Conservation (phyloP, 2,113 vertebrate species). For the Artemisiospiza belli region DNA sequence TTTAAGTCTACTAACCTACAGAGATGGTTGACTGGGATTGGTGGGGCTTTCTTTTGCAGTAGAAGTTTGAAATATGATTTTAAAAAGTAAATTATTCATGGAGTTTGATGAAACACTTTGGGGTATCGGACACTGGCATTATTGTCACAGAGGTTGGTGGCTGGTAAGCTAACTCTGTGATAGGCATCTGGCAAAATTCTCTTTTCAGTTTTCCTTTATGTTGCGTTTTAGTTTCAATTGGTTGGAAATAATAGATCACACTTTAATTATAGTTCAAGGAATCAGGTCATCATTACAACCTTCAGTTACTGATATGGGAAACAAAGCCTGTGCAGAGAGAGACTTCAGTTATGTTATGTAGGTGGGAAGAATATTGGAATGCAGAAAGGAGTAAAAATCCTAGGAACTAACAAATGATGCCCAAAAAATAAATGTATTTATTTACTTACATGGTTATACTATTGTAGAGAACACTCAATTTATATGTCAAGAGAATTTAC, state of each 20-base stretch:
- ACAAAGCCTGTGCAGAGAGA: background rate
- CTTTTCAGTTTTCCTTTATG: background rate
- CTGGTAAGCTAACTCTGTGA: background rate
- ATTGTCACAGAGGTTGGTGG: background rate
- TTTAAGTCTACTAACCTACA: background rate
- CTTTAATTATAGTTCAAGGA: background rate
- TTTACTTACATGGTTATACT: background rate
- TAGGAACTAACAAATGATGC: background rate
- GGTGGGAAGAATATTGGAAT: background rate
- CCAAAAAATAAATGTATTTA: background rate
- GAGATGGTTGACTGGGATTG: background rate
- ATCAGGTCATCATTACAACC: background rate
- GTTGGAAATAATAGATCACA: background rate
- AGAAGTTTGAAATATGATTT: background rate
- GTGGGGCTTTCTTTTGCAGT: background rate
- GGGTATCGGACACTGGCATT: background rate
- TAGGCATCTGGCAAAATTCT: background rate
- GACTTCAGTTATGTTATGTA: fast-evolving
- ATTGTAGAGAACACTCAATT: background rate
- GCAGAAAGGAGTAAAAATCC: background rate
- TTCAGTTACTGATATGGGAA: background rate
- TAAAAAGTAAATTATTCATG: background rate
- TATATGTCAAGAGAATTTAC: background rate
- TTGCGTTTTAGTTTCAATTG: background rate
- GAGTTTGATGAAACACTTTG: background rate